A percentile compares a stretch with the other conserved stretches of the same genome.
Evolutionary conservation across 2,113 vertebrate genomes (phyloP).

Genomic region (Sprattus sprattus): DNA sequence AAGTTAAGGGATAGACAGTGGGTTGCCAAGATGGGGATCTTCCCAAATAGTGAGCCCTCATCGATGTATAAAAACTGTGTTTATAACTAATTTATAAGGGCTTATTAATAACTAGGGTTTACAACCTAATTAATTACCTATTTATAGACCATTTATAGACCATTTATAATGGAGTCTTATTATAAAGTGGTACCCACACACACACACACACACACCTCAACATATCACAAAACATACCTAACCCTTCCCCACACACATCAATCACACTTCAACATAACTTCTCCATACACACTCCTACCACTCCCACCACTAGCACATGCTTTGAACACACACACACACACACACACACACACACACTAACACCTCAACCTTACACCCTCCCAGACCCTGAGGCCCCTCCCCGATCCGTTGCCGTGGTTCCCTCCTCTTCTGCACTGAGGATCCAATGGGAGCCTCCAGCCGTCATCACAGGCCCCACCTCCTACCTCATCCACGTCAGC

Average conservation of each 20-base stretch:
- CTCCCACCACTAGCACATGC: no score
- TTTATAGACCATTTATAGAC: no score
- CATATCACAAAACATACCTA: neutral
- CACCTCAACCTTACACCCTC: neutral
- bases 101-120: no score
- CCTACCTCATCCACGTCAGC: slow-evolving; percentile 83
- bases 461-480: slow-evolving; percentile 86
- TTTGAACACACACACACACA: neutral
- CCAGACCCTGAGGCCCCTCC: slow-evolving; percentile 89
- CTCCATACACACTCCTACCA: no score
- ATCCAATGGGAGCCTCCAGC: slow-evolving; percentile 83
- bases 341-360: neutral
- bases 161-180: no score
- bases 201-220: neutral
- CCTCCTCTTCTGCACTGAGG: slow-evolving; percentile 78
- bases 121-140: no score
- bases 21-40: no score
- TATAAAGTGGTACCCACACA: slow-evolving; percentile 31
- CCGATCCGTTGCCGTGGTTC: slow-evolving; percentile 73
- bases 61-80: no score
- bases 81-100: no score
- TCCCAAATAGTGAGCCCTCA: no score
- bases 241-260: neutral
- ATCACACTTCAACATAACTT: no score
- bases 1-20: no score